These are phyloP conservation scores for Drosophila anomalata DNA, from an alignment of 2,888 invertebrate species.

Conservation along the genomic window DNA sequence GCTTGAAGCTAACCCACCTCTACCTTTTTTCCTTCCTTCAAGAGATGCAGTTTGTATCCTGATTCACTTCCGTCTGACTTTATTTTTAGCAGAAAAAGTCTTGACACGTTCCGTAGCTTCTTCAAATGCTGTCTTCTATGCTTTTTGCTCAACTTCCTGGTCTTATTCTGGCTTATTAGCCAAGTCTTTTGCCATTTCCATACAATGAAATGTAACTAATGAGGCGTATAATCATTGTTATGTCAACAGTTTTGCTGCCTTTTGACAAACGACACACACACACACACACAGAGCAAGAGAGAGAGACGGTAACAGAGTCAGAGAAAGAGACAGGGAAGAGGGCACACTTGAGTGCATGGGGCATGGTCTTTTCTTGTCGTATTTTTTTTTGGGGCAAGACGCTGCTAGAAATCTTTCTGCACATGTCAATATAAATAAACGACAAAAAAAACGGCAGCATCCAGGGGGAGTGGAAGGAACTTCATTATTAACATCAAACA, in stretches of 20 bases:
- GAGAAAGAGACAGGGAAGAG: constrained; percentile 5
- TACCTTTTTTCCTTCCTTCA: no score
- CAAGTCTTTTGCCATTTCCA: constrained; percentile 36
- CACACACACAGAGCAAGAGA: constrained; percentile 26
- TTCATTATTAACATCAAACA: constrained; percentile 63
- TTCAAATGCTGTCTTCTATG: constrained; percentile 1
- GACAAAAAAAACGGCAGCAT: constrained; percentile 1
- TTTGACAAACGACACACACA: constrained; percentile 69
- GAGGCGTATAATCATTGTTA: constrained; percentile 80
- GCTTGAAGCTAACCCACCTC: no score
- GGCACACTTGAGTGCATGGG: constrained; percentile 36
- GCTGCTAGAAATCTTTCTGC: constrained; percentile 60
- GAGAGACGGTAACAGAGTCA: constrained; percentile 10
- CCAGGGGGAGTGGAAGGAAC: constrained; percentile 41
- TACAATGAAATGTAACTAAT: constrained; percentile 70
- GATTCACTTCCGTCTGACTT: no score
- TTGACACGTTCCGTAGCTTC: constrained; percentile 25
- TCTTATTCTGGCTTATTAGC: constrained; percentile 35
- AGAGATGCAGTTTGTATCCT: no score
- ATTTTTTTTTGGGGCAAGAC: constrained; percentile 8
- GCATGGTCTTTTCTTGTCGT: constrained; percentile 6
- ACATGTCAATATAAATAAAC: constrained; percentile 72
- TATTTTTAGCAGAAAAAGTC: constrained; percentile 1
- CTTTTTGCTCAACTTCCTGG: constrained; percentile 1
- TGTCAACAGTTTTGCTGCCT: constrained; percentile 78